Evolutionary conservation across 1,140 invertebrate genomes (phyloP).

Genomic region (Harlomillsia oculata): DNA sequence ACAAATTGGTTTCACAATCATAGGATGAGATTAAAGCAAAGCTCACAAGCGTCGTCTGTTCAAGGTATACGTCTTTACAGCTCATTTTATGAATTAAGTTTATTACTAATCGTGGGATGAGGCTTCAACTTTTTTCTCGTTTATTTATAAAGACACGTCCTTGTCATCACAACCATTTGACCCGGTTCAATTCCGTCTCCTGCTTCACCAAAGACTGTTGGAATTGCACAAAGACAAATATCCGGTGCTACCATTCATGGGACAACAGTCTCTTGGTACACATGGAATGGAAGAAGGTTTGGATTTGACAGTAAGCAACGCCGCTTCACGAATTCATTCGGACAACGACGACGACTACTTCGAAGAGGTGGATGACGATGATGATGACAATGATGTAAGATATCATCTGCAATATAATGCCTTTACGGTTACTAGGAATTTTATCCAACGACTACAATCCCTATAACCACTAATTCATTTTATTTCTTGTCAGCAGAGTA

Average conservation of each 20-base stretch:
- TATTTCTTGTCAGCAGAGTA: conserved; percentile 22
- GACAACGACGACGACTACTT: conserved; percentile 49
- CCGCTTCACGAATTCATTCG: conserved; percentile 45
- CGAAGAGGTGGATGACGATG: conserved; percentile 42
- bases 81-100: neutral
- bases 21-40: conserved; percentile 91
- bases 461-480: neutral
- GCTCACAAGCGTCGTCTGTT: conserved; percentile 47
- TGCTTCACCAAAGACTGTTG: conserved; percentile 74
- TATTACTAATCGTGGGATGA: neutral
- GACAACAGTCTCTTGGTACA: conserved; percentile 63
- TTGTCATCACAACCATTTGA: conserved; percentile 53
- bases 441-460: neutral
- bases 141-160: conserved; percentile 24
- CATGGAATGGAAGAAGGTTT: conserved; percentile 57
- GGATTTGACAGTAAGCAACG: conserved; percentile 48
- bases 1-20: conserved; percentile 99
- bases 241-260: conserved; percentile 44
- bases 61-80: conserved; percentile 23
- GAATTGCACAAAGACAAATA: conserved; percentile 73
- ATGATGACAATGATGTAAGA: conserved; percentile 37
- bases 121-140: neutral
- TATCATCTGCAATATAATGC: neutral
- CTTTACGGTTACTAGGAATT: neutral
- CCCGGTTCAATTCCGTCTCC: conserved; percentile 75